Percentiles rank a stretch among this genome's conserved stretches.
phyloP scores from a whole-genome alignment of 2,797 vertebrate genomes.

The Hypotaenidia philippensis region DNA sequence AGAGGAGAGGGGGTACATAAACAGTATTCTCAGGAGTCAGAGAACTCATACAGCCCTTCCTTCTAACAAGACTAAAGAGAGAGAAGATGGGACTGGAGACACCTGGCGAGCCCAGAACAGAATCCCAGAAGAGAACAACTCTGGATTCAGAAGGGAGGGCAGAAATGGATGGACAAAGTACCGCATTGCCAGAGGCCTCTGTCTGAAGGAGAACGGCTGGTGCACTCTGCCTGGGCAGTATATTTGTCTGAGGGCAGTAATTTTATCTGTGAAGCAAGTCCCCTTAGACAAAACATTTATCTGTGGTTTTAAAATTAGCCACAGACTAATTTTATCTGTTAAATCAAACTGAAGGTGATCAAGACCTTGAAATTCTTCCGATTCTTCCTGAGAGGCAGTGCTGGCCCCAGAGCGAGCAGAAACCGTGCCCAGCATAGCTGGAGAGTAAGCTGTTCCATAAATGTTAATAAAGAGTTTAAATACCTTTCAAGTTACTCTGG shows the following conservation, averaged over 20 bases:
- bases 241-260: neutral
- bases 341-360: slow-evolving; percentile 8
- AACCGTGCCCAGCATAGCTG: neutral
- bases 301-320: neutral
- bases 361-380: neutral
- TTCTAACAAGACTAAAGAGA: neutral
- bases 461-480: neutral
- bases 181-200: neutral
- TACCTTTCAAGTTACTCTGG: neutral
- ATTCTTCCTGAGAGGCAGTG: neutral
- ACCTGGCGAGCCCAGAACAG: neutral
- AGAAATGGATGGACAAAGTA: neutral
- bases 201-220: neutral
- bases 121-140: neutral
- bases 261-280: neutral
- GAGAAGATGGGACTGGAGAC: neutral
- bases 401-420: slow-evolving; percentile 4
- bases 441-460: neutral
- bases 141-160: neutral
- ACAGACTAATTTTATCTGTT: neutral
- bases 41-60: neutral
- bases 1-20: neutral
- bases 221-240: neutral
- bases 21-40: too few species aligned
- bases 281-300: slow-evolving; percentile 4